These are phyloP conservation scores for Pao palembangensis DNA, from an alignment of 2,113 vertebrate species.

Conservation along the genomic window DNA sequence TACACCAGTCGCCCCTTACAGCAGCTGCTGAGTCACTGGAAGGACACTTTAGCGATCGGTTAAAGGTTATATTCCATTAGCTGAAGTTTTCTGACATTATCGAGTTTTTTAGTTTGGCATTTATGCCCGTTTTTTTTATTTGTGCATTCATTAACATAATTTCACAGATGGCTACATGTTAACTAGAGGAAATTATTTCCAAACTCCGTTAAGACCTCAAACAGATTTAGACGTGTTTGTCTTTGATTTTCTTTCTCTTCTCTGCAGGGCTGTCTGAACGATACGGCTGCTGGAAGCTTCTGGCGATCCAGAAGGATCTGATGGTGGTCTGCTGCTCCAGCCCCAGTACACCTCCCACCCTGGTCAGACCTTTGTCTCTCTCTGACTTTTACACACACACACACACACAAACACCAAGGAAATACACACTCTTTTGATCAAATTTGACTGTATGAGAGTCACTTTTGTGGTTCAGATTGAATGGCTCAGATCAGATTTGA, in stretches of 20 bases:
- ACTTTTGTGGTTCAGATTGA: neutral
- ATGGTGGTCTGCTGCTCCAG: conserved; percentile 78
- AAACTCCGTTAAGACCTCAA: no score
- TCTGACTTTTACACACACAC: neutral
- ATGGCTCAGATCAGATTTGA: no score
- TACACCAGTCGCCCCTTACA: no score
- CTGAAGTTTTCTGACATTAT: no score
- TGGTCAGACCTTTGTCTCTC: conserved; percentile 57
- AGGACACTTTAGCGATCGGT: no score
- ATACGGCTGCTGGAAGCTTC: conserved; percentile 73
- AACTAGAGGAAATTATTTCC: no score
- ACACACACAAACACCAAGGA: conserved; percentile 4
- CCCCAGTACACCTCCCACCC: conserved; percentile 72
- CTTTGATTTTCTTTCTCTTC: neutral
- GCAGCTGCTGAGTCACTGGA: no score
- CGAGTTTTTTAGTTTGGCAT: no score
- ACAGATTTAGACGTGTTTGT: neutral
- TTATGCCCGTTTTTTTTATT: no score
- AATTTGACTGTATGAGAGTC: neutral
- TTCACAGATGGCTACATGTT: no score
- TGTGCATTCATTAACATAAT: no score
- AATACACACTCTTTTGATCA: neutral
- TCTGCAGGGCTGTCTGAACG: conserved; percentile 30
- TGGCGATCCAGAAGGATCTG: conserved; percentile 74
- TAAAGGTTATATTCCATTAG: no score